Base-by-base conservation (phyloP, 1,140 invertebrate species). In the Hyles vespertilio region DNA sequence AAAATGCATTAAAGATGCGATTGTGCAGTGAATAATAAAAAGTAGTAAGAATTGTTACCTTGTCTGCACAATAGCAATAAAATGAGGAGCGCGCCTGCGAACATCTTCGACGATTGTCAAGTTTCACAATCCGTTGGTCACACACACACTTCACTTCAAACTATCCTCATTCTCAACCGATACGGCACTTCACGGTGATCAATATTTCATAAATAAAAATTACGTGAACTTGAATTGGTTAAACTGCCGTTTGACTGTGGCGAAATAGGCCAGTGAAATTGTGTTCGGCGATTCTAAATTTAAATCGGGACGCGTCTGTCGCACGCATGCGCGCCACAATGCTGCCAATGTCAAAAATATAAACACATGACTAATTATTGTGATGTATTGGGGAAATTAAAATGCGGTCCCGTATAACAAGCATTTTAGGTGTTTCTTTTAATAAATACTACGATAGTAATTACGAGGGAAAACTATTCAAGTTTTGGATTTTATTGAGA, bases 261-360 rank as follows among this genome's bases (percentile, higher is more conserved):
- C 63, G 66, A 87, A 84, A 85, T 84, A 81, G 77, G 78, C 62
- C 81, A 72, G 74, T 66, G 59, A 78, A 79, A 77, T 82, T 77
- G 74, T 68, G 74, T 69, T 71, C 77, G 32, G 53, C 77, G 66
- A 47, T 69, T 77, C 84, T 87, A 87, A 81, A 80, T 85, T 87
- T 87, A 87, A 85, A 80, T 69, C 65, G 69, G 58, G 72, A 61
- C 70, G 72, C 74, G 67, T 74, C 61, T 71, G 65, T 72, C 63
- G 70, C 58, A 71, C 82, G 81, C 82, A 84, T 81, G 84, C 84
- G 81, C 77, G 49, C 59, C 47, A 59, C 59, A 48, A 56, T 43
- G 57, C 60, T 67, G 58, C 60, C 65, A 67, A 63, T 67, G 54
- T 60, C 64, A 62, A 59, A 60, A 58, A 61, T 48, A 46, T 58